Evolutionary conservation across 2,797 vertebrate genomes (phyloP).

Genomic region (Pangasius larnaudii): DNA sequence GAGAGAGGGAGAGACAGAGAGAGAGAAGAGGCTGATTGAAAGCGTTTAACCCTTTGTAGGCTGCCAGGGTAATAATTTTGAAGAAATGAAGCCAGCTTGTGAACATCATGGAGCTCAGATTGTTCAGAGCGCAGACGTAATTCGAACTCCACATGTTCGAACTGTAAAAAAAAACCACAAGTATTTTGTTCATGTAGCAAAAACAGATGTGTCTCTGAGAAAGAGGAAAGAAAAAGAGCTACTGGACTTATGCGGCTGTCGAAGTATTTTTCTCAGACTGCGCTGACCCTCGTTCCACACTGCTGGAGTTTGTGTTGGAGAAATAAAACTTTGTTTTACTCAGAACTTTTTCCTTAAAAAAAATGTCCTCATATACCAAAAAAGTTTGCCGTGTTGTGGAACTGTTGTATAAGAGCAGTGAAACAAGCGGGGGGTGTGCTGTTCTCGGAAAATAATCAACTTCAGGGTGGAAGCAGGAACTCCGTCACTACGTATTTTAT

Average conservation of each 20-base stretch:
- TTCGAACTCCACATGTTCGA: slow-evolving; percentile 21
- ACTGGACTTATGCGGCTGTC: slow-evolving; percentile 71
- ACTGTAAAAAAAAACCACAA: slow-evolving; percentile 29
- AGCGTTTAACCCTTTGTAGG: slow-evolving; percentile 63
- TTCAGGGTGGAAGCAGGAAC: not conserved
- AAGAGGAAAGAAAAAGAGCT: slow-evolving; percentile 35
- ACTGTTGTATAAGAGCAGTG: not conserved
- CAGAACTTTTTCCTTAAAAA: slow-evolving; percentile 26
- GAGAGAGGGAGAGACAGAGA: slow-evolving; percentile 1
- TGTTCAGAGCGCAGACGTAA: slow-evolving; percentile 3
- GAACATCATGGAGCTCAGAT: slow-evolving; percentile 3
- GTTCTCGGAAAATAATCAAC: not conserved
- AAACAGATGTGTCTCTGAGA: slow-evolving; percentile 27
- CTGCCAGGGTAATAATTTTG: not conserved
- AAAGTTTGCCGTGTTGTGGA: not conserved
- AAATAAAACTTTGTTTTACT: slow-evolving; percentile 38
- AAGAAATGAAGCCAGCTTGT: not conserved
- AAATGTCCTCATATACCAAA: not conserved
- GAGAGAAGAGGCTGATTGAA: slow-evolving; percentile 10
- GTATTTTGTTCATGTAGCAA: slow-evolving; percentile 21
- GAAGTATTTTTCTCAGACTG: slow-evolving; percentile 63
- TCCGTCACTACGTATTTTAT: not conserved
- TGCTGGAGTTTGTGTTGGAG: not conserved
- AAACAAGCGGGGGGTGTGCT: not conserved
- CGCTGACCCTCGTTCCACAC: not conserved